Conservation (phyloP, 2,797 vertebrate genomes). For the Chaetophractus vellerosus region DNA sequence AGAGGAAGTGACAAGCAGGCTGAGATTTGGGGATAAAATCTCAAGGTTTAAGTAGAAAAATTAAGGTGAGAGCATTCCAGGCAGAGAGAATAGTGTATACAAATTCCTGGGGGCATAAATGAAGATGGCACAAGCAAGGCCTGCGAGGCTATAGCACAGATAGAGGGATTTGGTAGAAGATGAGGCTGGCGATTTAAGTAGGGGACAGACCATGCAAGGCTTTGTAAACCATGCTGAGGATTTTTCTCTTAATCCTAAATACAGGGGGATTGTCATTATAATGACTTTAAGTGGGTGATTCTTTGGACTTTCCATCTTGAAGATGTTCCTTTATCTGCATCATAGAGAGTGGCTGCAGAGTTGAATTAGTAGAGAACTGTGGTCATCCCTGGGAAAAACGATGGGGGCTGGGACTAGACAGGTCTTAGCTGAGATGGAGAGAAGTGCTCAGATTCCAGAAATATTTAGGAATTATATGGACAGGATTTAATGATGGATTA, state of each 20-base stretch:
- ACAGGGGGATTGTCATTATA: too few relatives aligned
- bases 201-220: not conserved
- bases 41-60: too few relatives aligned
- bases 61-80: too few relatives aligned
- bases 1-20: too few relatives aligned
- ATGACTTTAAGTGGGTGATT: too few relatives aligned
- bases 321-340: not conserved
- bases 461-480: not conserved
- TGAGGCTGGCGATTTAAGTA: not conserved
- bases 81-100: too few relatives aligned
- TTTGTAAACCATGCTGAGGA: too few relatives aligned
- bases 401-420: not conserved
- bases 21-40: too few relatives aligned
- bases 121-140: too few relatives aligned
- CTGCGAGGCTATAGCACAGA: not conserved
- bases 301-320: not conserved
- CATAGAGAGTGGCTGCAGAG: not conserved
- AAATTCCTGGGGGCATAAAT: too few relatives aligned
- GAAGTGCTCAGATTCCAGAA: not conserved
- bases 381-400: not conserved
- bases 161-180: not conserved
- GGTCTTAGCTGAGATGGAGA: not conserved
- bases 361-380: not conserved
- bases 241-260: too few relatives aligned
- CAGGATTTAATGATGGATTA: not conserved